Evolutionary conservation across 2,888 invertebrate species (phyloP).

Genomic region (Mythimna lalbum): DNA sequence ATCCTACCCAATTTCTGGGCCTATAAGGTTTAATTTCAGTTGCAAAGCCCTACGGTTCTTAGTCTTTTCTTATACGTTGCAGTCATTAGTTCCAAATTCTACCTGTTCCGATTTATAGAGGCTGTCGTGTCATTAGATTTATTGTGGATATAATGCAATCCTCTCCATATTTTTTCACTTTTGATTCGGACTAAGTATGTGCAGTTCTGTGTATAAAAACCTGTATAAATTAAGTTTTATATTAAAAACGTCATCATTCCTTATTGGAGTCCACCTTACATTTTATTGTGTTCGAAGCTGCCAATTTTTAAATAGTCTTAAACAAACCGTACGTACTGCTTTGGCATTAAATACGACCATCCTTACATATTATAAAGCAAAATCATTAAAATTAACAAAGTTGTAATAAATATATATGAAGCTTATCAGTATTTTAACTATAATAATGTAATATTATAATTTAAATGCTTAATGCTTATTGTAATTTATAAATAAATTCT

Average conservation of each 20-base stretch:
- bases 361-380: too few species aligned
- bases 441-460: too few species aligned
- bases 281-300: background rate
- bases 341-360: too few species aligned
- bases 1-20: slow-evolving; percentile 31
- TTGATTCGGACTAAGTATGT: slow-evolving; percentile 76
- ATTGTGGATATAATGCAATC: slow-evolving; percentile 90
- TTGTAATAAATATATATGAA: too few species aligned
- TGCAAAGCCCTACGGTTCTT: slow-evolving; percentile 49
- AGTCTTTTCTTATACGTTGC: slow-evolving; percentile 63
- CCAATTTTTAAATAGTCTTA: too few species aligned
- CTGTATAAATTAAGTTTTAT: slow-evolving; percentile 30
- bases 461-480: too few species aligned
- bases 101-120: slow-evolving; percentile 90
- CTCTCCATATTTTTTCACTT: slow-evolving; percentile 82
- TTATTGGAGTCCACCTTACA: slow-evolving; percentile 33
- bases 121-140: slow-evolving; percentile 90
- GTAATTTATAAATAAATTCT: too few species aligned
- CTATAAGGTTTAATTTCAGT: slow-evolving; percentile 46
- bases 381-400: too few species aligned
- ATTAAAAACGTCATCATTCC: slow-evolving; percentile 7
- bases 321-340: too few species aligned
- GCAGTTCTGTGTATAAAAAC: slow-evolving; percentile 63
- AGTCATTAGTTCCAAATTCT: slow-evolving; percentile 87
- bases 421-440: too few species aligned